A percentile compares a stretch with the other conserved stretches of the same genome.
Evolutionary conservation across 2,113 vertebrate species (phyloP).

Genomic region (Takifugu bimaculatus): DNA sequence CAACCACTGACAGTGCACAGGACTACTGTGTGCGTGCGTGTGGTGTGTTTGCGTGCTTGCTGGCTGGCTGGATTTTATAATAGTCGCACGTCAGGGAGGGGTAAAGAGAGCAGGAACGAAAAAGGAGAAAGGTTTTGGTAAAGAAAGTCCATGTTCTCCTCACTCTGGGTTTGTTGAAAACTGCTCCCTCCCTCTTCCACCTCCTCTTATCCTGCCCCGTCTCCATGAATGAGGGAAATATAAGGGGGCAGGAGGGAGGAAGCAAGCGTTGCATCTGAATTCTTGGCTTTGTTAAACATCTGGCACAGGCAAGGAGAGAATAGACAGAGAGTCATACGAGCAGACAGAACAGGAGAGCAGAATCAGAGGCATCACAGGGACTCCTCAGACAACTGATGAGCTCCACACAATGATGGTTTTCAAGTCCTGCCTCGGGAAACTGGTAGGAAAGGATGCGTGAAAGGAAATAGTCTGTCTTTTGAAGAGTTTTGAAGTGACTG

Average conservation of each 20-base stretch:
- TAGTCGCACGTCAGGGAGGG: constrained; percentile 44
- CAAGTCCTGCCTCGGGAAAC: constrained; percentile 76
- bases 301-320: constrained; percentile 19
- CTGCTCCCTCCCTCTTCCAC: constrained; percentile 33
- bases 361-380: background rate
- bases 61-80: constrained; percentile 52
- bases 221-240: constrained; percentile 54
- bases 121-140: constrained; percentile 43
- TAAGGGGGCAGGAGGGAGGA: constrained; percentile 62
- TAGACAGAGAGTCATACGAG: constrained; percentile 17
- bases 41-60: constrained; percentile 21
- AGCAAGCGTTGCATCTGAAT: constrained; percentile 33
- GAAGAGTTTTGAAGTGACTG: background rate
- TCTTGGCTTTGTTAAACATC: constrained; percentile 41
- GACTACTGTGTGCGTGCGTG: constrained; percentile 37
- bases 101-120: constrained; percentile 19
- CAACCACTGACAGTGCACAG: constrained; percentile 59
- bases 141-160: constrained; percentile 37
- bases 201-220: constrained; percentile 28
- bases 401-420: constrained; percentile 75
- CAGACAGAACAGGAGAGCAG: background rate
- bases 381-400: constrained; percentile 46
- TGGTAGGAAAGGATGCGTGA: constrained; percentile 59
- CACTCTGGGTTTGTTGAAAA: constrained; percentile 49
- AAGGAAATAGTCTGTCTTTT: background rate